Base-by-base conservation (phyloP, 2,797 vertebrate species). In the Delichon dasypus region DNA sequence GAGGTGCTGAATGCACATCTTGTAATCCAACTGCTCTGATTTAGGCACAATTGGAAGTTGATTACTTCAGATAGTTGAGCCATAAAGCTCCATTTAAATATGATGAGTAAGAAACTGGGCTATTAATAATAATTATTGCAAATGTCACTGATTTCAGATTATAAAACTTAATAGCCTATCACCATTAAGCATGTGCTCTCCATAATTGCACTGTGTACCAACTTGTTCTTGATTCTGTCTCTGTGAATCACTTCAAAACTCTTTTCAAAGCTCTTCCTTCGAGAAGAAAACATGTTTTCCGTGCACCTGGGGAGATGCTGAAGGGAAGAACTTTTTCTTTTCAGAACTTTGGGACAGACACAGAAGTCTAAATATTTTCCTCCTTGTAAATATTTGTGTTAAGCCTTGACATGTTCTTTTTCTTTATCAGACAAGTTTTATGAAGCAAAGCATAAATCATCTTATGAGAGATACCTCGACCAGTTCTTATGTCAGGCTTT, bases 111-210 rank as follows among this genome's bases (percentile, higher is more conserved):
- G 83, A 95, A 95, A 90, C 76, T 23, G 53, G 54, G 71, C 50
- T 92, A 94, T 97, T 97, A 96, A 96, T 96, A 96, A 95, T 91
- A 77, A 96, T 96, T 93, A 97, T 96, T 89, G 94, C 61, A 96
- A 97, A 97, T 96, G 95, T 95, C 96, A 96, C 94, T 92, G 89
- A 93, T 97, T 96, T 95, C 81, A 94, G 88, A 85, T 88, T 58
- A 94, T 97, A 95, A 97, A 97, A 96, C 65, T 93, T 95, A 96
- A 97, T 96, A 94, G 96, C 79, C 78, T 94, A 94, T 94, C 61
- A 84, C 85, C 67, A 89, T 93, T 95, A 93, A 90, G 94, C 94
- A 95, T 96, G 94, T 96, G 95, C 54, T 95, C 36, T 75, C 64
- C 32, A 13, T 95, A 95, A 97, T 80, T 95, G 94, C n/a, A 32